These are phyloP conservation scores for Steatocranus sp. DNA, from an alignment of 2,797 vertebrate species.

Conservation along the genomic window DNA sequence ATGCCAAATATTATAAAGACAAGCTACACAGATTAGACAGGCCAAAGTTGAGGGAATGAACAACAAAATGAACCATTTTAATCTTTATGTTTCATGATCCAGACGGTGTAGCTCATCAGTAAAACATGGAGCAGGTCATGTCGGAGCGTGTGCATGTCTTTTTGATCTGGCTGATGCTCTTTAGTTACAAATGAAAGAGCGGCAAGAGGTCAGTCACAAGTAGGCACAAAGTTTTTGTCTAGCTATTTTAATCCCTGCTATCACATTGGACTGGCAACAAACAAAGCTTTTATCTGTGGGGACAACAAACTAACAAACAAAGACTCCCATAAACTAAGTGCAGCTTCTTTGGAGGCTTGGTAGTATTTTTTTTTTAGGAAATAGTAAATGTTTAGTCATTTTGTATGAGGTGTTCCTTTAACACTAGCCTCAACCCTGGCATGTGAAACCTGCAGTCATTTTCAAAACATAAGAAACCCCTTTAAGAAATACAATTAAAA, in stretches of 20 bases:
- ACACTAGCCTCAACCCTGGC: not conserved
- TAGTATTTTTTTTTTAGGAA: not conserved
- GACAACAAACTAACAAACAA: not conserved
- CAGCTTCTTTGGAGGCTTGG: not conserved
- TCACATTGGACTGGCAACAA: not conserved
- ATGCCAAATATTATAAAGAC: not conserved
- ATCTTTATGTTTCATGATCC: not conserved
- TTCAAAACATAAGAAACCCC: not conserved
- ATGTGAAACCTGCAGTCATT: not conserved
- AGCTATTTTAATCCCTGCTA: not conserved
- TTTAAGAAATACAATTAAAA: not conserved
- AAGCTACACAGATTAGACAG: not conserved
- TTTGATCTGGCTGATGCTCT: not conserved
- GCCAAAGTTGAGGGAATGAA: not conserved
- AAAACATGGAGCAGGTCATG: not conserved
- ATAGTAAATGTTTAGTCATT: not conserved
- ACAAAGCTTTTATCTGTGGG: not conserved
- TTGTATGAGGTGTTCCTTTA: not conserved
- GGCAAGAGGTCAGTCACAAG: not conserved
- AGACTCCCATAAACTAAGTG: not conserved
- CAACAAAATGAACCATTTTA: not conserved
- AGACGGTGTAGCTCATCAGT: no score
- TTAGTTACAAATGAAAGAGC: not conserved
- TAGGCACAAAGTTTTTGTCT: not conserved
- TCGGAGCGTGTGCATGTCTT: not conserved